Evolutionary conservation across 2,888 invertebrate species (phyloP), one percentile per base, ranked within the genome.

Genomic region (Athalia circularis): DNA sequence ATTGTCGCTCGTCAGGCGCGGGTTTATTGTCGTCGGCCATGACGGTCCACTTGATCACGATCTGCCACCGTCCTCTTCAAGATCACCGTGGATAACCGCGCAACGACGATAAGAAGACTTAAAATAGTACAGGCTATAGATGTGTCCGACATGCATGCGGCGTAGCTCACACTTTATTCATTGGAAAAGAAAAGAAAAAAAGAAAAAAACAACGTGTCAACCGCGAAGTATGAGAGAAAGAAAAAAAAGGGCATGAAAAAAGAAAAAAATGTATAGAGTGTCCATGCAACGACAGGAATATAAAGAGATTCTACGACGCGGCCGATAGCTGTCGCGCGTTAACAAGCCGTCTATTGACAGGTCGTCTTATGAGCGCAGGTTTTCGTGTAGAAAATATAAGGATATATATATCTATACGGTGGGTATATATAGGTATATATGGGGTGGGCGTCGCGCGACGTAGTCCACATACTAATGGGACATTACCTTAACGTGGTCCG

Each of bases 41-140:
- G 87, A 88, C 88, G 88, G 87, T 87, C 90, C 89, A 90, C 90
- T 90, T 90, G 90, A 90, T 90, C 90, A 90, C 90, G 90, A 90
- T 90, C 88, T 89, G 87, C 83, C 83, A 87, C 88, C 29, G 29
- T 29, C 29, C 29, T 29, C 29, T 87, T 85, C 80, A 87, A 84
- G 72, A 72, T 72, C 72, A 13, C 72, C 2, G 29, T 59, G 68
- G 68, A 68, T 68, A 68, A 52, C 68, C 68, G 15, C n/a, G 54
- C 54, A n/a, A 54, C 11, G 7, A 11, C 68, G 68, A 68, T 68
- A 68, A 68, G 72, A 72, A 11, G 43, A 47, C 47, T 45, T 6
- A 47, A 65, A 43, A 64, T 43, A 54, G 11, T n/a, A 54, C 5
- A 9, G 54, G 9, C 11, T 54, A 54, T 4, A 54, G 8, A 43